Evolutionary conservation across 2,888 invertebrate genomes (phyloP).

Genomic region (Patella caerulea): DNA sequence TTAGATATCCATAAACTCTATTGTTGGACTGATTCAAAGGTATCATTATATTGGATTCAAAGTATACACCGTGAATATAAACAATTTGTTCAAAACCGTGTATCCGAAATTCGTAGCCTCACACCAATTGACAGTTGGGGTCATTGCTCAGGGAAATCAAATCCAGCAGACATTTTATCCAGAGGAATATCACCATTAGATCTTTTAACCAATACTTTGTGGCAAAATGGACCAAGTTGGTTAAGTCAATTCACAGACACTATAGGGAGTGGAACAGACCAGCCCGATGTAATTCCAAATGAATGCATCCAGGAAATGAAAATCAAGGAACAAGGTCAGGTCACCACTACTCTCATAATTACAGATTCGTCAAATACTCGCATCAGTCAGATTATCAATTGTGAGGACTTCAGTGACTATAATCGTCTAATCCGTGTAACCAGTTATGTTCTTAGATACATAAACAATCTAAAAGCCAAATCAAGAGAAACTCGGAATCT

Average conservation of each 20-base stretch:
- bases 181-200: neutral
- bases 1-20: neutral
- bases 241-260: neutral
- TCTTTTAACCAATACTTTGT: neutral
- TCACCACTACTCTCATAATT: neutral
- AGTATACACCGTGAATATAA: neutral
- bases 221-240: constrained; percentile 2
- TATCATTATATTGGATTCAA: neutral
- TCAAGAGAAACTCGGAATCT: neutral
- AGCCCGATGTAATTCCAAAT: neutral
- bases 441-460: neutral
- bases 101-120: neutral
- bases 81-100: neutral
- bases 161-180: neutral
- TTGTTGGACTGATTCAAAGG: neutral
- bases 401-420: neutral
- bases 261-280: neutral
- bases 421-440: neutral
- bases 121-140: neutral
- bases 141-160: neutral
- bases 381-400: neutral
- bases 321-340: neutral
- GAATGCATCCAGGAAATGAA: neutral
- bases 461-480: neutral
- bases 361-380: neutral